phyloP scores from a whole-genome alignment of 2,888 invertebrate species.

The Campopleginae sp. region DNA sequence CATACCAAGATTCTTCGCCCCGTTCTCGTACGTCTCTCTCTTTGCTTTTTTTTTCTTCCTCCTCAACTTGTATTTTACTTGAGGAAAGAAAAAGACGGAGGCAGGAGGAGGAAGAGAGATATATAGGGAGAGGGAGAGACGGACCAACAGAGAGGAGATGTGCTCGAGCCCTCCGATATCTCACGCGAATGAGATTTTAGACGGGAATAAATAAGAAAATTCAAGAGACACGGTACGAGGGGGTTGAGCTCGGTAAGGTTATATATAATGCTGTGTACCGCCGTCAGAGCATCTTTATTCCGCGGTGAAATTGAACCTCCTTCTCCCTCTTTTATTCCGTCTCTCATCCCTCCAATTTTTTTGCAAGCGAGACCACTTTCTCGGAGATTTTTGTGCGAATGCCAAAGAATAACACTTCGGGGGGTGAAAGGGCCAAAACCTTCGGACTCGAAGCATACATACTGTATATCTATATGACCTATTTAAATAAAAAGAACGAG shows the following conservation, averaged over 20 bases:
- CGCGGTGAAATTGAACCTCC: slow-evolving; percentile 67
- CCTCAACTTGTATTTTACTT: slow-evolving; percentile 27
- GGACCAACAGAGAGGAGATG: neutral
- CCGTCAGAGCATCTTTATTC: slow-evolving; percentile 68
- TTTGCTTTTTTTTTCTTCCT: slow-evolving; percentile 31
- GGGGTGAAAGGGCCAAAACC: slow-evolving; percentile 42
- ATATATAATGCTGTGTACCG: slow-evolving; percentile 57
- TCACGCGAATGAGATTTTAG: slow-evolving; percentile 82
- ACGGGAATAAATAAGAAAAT: slow-evolving; percentile 81
- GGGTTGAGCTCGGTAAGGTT: slow-evolving; percentile 30
- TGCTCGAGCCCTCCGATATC: slow-evolving; percentile 72
- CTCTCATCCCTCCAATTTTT: slow-evolving; percentile 34
- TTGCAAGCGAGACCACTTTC: slow-evolving; percentile 44
- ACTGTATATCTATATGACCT: neutral
- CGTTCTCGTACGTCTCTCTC: slow-evolving; percentile 42
- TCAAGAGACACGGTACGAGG: slow-evolving; percentile 48
- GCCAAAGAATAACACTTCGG: slow-evolving; percentile 54
- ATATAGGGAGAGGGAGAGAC: neutral
- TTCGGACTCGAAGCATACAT: slow-evolving; percentile 7
- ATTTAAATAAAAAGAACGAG: slow-evolving; percentile 34
- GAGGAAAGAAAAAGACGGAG: neutral
- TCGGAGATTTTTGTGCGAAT: slow-evolving; percentile 59
- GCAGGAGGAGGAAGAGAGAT: neutral
- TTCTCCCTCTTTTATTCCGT: slow-evolving; percentile 56
- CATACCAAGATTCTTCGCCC: slow-evolving; percentile 81